Evolutionary conservation across 2,113 vertebrate genomes (phyloP).

Genomic region (Eurystomus gularis): DNA sequence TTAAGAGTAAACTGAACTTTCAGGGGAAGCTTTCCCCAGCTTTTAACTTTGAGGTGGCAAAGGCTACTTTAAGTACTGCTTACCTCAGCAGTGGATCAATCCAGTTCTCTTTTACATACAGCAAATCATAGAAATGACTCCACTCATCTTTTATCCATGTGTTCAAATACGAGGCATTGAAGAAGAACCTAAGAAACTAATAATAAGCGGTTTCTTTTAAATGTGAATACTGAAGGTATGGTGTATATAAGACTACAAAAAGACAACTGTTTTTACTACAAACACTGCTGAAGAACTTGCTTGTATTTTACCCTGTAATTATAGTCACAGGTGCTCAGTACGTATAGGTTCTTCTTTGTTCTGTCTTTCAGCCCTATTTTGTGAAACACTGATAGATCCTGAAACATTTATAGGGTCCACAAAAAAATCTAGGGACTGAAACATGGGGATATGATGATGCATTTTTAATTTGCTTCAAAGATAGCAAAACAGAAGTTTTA

Average conservation of each 20-base stretch:
- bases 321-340: background rate
- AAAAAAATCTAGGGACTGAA: background rate
- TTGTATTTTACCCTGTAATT: background rate
- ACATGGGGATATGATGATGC: background rate
- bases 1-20: background rate
- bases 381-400: background rate
- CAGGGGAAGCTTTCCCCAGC: background rate
- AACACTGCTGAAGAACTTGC: background rate
- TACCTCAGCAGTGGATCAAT: slow-evolving; percentile 83
- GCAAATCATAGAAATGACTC: slow-evolving; percentile 82
- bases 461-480: background rate
- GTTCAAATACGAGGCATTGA: slow-evolving; percentile 80
- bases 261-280: background rate
- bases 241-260: background rate
- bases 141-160: slow-evolving; percentile 89
- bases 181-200: slow-evolving; percentile 92
- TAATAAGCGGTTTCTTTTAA: background rate
- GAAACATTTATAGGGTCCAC: background rate
- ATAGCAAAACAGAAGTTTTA: background rate
- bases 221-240: background rate
- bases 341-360: background rate
- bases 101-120: slow-evolving; percentile 82
- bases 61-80: background rate
- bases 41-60: background rate
- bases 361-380: background rate